Conservation (phyloP, 2,113 vertebrate species). For the Paradoxurus hermaphroditus region DNA sequence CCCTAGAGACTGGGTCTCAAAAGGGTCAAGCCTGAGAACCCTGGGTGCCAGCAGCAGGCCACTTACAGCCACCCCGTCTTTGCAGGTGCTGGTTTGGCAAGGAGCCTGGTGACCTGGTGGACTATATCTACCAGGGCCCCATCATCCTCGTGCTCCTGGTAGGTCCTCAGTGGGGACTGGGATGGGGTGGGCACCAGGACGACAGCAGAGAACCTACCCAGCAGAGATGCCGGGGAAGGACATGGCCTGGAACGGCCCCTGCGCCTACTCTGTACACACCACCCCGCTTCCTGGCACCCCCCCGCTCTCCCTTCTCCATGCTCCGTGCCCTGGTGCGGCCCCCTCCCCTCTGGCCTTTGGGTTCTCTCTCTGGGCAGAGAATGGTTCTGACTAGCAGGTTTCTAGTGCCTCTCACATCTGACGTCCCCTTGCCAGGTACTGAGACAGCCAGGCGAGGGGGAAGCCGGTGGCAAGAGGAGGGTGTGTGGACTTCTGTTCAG, state of each 20-base stretch:
- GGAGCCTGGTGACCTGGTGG: conserved; percentile 95
- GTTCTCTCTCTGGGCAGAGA: background rate
- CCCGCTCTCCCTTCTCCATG: rapidly evolving
- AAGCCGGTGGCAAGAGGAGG: background rate
- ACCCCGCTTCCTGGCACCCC: rapidly evolving
- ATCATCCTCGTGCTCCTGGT: conserved; percentile 98
- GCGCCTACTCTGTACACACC: rapidly evolving
- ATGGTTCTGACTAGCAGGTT: background rate
- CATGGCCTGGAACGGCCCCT: background rate
- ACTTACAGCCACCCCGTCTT: conserved; percentile 19
- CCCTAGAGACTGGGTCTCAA: background rate
- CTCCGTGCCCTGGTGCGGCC: background rate
- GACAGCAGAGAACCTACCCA: too few species aligned
- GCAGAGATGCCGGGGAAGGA: background rate
- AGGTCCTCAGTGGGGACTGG: conserved; percentile 62
- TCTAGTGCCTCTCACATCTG: background rate
- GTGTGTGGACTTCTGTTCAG: background rate
- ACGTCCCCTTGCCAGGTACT: background rate
- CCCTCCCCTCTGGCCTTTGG: background rate
- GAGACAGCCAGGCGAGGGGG: background rate
- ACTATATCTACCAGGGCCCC: conserved; percentile 98
- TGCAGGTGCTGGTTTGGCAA: conserved; percentile 99
- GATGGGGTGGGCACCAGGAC: background rate
- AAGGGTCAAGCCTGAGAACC: background rate
- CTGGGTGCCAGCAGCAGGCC: background rate